Evolutionary conservation across 2,113 vertebrate species (phyloP).

Genomic region (Lamprotornis superbus): DNA sequence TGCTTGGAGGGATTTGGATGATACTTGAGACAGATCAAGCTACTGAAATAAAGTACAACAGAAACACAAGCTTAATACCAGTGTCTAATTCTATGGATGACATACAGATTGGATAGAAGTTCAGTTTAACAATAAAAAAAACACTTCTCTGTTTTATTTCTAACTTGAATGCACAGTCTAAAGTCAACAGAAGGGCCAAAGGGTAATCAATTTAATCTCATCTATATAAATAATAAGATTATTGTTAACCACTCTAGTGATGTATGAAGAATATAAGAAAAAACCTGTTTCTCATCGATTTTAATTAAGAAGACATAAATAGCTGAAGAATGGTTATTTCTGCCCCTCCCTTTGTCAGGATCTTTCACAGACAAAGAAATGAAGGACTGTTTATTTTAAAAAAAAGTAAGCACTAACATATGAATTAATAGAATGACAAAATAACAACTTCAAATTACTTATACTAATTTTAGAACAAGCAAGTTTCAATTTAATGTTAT

Average conservation of each 20-base stretch:
- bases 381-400: background rate
- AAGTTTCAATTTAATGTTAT: background rate
- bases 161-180: background rate
- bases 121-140: background rate
- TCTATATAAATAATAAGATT: background rate
- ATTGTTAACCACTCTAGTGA: background rate
- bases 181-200: background rate
- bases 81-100: background rate
- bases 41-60: background rate
- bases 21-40: background rate
- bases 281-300: background rate
- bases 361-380: background rate
- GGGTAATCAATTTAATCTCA: background rate
- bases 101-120: background rate
- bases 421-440: fast-evolving
- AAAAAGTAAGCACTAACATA: background rate
- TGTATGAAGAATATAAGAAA: background rate
- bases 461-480: background rate
- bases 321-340: background rate
- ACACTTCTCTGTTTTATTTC: background rate
- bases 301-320: background rate
- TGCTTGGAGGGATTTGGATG: background rate
- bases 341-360: background rate
- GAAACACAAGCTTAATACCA: background rate
- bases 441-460: background rate